Evolutionary conservation across 64 coral and sea anemone species (phyloP).

Genomic region (Astreopora myriophthalma): DNA sequence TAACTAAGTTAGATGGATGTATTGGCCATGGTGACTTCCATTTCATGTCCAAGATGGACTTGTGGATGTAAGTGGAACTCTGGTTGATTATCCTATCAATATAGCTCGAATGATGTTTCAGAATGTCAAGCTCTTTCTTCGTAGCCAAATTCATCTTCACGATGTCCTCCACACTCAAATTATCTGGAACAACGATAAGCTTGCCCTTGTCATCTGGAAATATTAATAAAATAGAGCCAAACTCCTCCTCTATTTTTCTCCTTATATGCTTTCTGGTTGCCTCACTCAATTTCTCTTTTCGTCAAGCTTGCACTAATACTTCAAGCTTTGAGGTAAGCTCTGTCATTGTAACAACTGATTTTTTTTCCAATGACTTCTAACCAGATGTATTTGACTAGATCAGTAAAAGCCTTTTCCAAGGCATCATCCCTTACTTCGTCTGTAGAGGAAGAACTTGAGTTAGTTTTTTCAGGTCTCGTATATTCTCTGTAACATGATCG

Average conservation of each 20-base stretch:
- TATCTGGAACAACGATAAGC: constrained; percentile 16
- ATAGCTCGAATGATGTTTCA: constrained; percentile 4
- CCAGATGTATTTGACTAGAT: not conserved
- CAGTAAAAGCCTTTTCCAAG: not conserved
- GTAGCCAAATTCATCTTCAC: constrained; percentile 17
- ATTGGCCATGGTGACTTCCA: constrained; percentile 22
- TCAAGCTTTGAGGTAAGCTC: constrained; percentile 57
- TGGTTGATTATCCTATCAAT: not conserved
- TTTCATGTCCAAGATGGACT: constrained; percentile 25
- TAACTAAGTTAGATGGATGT: constrained; percentile 41
- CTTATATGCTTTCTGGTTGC: constrained; percentile 56
- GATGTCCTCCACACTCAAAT: not conserved
- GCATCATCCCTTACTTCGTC: not conserved
- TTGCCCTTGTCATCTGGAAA: constrained; percentile 57
- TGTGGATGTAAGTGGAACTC: not conserved
- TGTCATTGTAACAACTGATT: constrained; percentile 43
- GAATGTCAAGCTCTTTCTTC: constrained; percentile 32
- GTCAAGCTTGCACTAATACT: constrained; percentile 2
- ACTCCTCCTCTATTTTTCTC: constrained; percentile 46
- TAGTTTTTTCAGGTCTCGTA: not conserved
- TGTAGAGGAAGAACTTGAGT: not conserved
- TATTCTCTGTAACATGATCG: constrained; percentile 12
- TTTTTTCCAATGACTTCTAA: not conserved
- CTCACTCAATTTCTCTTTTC: constrained; percentile 16
- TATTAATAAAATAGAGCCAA: constrained; percentile 36